Conservation (phyloP, 2,797 vertebrate genomes). For the Sebastes oblongus region DNA sequence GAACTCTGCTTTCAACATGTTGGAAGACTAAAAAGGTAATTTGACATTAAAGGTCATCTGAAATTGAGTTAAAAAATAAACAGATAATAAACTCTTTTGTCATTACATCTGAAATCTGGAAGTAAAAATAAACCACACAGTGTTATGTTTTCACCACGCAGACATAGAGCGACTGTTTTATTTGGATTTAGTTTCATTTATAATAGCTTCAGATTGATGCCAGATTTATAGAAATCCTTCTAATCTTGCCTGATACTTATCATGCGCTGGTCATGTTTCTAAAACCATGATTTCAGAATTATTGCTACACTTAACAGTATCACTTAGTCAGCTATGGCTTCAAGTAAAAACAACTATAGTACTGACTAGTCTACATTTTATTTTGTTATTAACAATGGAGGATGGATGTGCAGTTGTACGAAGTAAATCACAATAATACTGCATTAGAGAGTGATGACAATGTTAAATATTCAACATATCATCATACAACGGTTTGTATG, state of each 20-base stretch:
- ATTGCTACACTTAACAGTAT: slow-evolving; percentile 12
- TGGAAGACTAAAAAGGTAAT: neutral
- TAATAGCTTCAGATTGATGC: slow-evolving; percentile 56
- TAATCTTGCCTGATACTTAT: slow-evolving; percentile 73
- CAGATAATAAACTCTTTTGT: slow-evolving; percentile 39
- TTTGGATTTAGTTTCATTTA: slow-evolving; percentile 59
- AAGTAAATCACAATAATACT: neutral
- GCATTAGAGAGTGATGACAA: neutral
- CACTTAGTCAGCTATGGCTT: neutral
- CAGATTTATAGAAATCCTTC: slow-evolving; percentile 71
- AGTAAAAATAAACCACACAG: slow-evolving; percentile 54
- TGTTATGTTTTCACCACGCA: slow-evolving; percentile 31
- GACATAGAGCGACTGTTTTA: slow-evolving; percentile 41
- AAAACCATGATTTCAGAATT: slow-evolving; percentile 40
- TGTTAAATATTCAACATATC: neutral
- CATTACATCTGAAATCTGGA: slow-evolving; percentile 39
- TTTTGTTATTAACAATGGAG: neutral
- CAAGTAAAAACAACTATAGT: neutral
- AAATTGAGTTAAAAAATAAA: slow-evolving; percentile 16
- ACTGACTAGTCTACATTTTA: neutral
- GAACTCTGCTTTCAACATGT: slow-evolving; percentile 24
- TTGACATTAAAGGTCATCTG: slow-evolving; percentile 30
- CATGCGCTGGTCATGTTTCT: slow-evolving; percentile 67
- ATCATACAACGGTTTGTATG: neutral
- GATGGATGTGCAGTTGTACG: neutral